Evolutionary conservation across 1,140 invertebrate genomes (phyloP).

Genomic region (Drosophila varians): DNA sequence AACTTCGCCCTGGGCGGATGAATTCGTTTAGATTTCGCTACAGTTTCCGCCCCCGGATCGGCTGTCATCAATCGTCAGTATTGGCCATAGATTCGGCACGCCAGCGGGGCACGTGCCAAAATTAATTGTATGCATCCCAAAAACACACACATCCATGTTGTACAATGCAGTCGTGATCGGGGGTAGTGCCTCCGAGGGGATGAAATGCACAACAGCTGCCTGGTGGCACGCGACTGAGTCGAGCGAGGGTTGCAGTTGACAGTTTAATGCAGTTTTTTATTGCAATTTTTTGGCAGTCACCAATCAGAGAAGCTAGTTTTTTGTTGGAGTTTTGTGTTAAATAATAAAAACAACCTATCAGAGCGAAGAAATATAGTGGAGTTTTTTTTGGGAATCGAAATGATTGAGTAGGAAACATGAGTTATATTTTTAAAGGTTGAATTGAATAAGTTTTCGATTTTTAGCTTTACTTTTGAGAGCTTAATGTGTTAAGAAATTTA

Average conservation of each 20-base stretch:
- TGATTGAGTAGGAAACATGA: not conserved
- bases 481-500: too few species aligned
- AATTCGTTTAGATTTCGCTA: constrained; percentile 8
- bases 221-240: constrained; percentile 29
- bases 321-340: constrained; percentile 9
- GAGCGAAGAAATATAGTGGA: not conserved
- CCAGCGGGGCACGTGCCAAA: constrained; percentile 56
- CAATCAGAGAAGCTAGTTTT: constrained; percentile 57
- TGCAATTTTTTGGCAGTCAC: constrained; percentile 56
- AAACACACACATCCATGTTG: constrained; percentile 23
- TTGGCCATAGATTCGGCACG: constrained; percentile 60
- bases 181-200: constrained; percentile 12
- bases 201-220: constrained; percentile 29
- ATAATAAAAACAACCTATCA: constrained; percentile 44
- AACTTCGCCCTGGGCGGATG: constrained; percentile 1
- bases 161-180: constrained; percentile 18
- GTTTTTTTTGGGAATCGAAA: not conserved
- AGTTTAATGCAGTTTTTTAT: constrained; percentile 63
- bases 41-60: constrained; percentile 35
- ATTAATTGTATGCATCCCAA: constrained; percentile 53
- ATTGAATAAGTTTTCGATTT: not conserved
- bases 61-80: constrained; percentile 62
- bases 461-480: not conserved
- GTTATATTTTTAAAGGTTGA: too few species aligned
- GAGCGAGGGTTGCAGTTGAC: constrained; percentile 30